phyloP scores from a whole-genome alignment of 2,113 vertebrate genomes.

The Passerina amoena region DNA sequence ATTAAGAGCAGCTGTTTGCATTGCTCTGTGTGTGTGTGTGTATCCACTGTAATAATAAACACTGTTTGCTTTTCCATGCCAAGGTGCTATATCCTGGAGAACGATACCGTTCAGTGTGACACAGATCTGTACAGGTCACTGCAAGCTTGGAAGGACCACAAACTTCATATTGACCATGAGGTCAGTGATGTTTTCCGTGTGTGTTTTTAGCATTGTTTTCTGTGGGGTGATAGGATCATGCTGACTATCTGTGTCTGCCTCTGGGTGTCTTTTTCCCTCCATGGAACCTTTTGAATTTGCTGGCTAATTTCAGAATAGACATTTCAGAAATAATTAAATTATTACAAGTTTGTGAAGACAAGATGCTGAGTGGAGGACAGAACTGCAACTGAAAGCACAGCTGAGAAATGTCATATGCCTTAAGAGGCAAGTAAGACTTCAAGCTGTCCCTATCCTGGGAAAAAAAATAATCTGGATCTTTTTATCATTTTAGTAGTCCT shows the following conservation, averaged over 20 bases:
- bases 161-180: conserved; percentile 95
- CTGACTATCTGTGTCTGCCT: neutral
- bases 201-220: neutral
- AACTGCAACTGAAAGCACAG: neutral
- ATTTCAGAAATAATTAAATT: neutral
- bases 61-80: neutral
- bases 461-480: neutral
- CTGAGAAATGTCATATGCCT: neutral
- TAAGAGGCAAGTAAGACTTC: neutral
- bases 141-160: conserved; percentile 97
- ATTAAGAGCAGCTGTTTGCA: neutral
- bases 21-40: neutral
- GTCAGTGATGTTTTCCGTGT: conserved; percentile 59
- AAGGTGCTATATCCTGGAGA: conserved; percentile 96
- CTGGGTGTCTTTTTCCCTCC: neutral
- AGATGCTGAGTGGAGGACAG: neutral
- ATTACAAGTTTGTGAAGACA: neutral
- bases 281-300: neutral
- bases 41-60: neutral
- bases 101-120: conserved; percentile 92
- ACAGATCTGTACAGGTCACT: conserved; percentile 91
- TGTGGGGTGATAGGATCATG: neutral
- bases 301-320: neutral
- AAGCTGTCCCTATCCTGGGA: neutral
- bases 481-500: neutral